Conservation (phyloP, 2,888 invertebrate genomes). For the Cremastobaeus sp. region DNA sequence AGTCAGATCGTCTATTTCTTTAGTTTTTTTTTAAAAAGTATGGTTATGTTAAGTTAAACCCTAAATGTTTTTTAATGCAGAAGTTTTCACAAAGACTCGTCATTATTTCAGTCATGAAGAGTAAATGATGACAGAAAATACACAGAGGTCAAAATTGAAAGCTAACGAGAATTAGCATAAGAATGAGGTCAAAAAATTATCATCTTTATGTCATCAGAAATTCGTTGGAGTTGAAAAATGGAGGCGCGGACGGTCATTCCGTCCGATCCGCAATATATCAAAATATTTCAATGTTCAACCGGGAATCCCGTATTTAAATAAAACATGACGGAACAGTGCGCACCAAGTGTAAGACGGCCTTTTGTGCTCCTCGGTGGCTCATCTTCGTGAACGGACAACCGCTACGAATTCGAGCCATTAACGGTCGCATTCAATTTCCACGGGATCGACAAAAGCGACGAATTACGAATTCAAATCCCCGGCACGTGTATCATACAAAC, state of each 20-base stretch:
- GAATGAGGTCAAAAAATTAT: slow-evolving; percentile 38
- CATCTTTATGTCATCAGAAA: slow-evolving; percentile 37
- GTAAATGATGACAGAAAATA: slow-evolving; percentile 6
- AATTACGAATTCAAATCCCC: slow-evolving; percentile 73
- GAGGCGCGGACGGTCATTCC: slow-evolving; percentile 27
- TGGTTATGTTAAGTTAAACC: too few relatives aligned
- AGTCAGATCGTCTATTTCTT: too few relatives aligned
- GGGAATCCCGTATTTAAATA: slow-evolving; percentile 48
- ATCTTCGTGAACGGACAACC: slow-evolving; percentile 66
- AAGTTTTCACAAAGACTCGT: too few relatives aligned
- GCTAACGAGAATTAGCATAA: slow-evolving; percentile 22
- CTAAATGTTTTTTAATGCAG: too few relatives aligned
- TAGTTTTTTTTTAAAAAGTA: too few relatives aligned
- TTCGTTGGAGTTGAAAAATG: slow-evolving; percentile 41
- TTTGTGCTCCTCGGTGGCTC: slow-evolving; percentile 61
- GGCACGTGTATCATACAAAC: slow-evolving; percentile 69
- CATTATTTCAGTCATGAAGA: too few relatives aligned
- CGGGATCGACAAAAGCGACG: slow-evolving; percentile 70
- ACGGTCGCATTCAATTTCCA: slow-evolving; percentile 71
- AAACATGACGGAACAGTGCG: slow-evolving; percentile 47
- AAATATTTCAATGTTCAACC: slow-evolving; percentile 34
- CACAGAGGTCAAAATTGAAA: slow-evolving; percentile 1
- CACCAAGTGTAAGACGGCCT: slow-evolving; percentile 49
- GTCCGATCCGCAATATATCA: slow-evolving; percentile 45
- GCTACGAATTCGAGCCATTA: slow-evolving; percentile 69